Conservation (phyloP, 2,888 invertebrate species). For the Agrochola lychnidis region DNA sequence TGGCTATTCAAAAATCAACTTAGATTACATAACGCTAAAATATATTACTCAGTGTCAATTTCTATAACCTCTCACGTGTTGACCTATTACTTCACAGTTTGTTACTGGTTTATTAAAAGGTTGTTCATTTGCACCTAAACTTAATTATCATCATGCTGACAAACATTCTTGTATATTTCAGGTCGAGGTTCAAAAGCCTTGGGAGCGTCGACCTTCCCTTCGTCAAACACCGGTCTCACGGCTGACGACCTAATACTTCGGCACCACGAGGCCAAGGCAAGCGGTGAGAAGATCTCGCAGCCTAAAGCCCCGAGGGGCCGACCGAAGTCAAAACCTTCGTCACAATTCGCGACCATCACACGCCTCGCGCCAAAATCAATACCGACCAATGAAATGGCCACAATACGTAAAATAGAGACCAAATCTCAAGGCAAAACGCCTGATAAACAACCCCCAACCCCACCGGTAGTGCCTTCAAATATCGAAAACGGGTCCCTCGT, state of each 20-base stretch:
- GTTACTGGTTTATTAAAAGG: no score
- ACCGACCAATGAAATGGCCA: constrained; percentile 51
- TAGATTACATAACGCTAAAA: background rate
- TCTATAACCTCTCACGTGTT: background rate
- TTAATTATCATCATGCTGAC: background rate
- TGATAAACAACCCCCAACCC: constrained; percentile 49
- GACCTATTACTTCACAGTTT: background rate
- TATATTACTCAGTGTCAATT: background rate
- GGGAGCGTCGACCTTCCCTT: constrained; percentile 67
- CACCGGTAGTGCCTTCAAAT: constrained; percentile 76
- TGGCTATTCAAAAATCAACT: background rate
- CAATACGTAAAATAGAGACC: constrained; percentile 59
- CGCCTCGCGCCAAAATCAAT: constrained; percentile 33
- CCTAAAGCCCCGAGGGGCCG: constrained; percentile 12
- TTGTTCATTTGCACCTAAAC: background rate
- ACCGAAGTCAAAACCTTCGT: constrained; percentile 25
- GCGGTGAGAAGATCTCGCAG: background rate
- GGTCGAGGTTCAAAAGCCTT: constrained; percentile 78
- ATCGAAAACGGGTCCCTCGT: constrained; percentile 85
- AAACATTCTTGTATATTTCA: constrained; percentile 59
- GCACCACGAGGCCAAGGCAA: constrained; percentile 64
- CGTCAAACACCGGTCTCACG: constrained; percentile 57
- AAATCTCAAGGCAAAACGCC: constrained; percentile 57
- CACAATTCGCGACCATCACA: constrained; percentile 1
- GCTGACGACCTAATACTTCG: constrained; percentile 78